These are phyloP conservation scores for Mormyrus lacerda DNA, from an alignment of 2,113 vertebrate species.

Conservation along the genomic window DNA sequence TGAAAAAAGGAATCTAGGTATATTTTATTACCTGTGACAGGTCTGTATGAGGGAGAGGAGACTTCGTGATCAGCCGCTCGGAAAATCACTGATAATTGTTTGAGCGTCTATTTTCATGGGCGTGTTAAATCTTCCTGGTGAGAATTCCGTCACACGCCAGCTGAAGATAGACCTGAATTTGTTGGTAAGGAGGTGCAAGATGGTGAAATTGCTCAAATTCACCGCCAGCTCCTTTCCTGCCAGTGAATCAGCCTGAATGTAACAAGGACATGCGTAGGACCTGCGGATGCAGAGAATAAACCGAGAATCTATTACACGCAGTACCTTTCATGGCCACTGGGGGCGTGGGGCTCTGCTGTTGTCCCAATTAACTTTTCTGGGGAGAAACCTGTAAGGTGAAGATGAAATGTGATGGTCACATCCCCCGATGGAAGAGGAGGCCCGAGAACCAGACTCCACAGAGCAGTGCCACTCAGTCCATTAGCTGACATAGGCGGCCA, in stretches of 20 bases:
- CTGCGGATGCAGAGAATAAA: background rate
- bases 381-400: background rate
- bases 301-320: background rate
- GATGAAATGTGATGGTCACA: background rate
- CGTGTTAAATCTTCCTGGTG: background rate
- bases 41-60: background rate
- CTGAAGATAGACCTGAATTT: no score
- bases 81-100: constrained; percentile 10
- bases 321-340: background rate
- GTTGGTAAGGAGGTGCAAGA: background rate
- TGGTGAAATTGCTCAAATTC: background rate
- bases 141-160: background rate
- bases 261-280: background rate
- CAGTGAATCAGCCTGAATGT: background rate
- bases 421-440: background rate
- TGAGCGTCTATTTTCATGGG: background rate
- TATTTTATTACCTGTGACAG: constrained; percentile 2
- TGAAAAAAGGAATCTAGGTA: background rate
- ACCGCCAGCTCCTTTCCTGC: background rate
- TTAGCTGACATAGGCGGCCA: background rate
- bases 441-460: background rate
- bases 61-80: background rate
- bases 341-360: background rate
- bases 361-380: background rate
- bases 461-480: background rate